Evolutionary conservation across 2,888 invertebrate species (phyloP).

Genomic region (Torymus aiolomorphi): DNA sequence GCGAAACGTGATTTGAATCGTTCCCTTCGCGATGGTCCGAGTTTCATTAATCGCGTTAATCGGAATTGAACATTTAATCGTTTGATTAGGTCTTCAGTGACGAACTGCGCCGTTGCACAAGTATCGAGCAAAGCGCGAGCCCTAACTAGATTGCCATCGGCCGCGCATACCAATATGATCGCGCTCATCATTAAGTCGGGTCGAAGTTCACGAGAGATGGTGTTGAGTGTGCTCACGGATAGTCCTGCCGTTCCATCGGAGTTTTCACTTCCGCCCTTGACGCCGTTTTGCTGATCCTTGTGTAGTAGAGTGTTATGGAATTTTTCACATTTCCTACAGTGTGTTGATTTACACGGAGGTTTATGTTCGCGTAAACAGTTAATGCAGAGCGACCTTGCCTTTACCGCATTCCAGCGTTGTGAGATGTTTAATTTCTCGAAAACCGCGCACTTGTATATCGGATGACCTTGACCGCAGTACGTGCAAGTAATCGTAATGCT

Average conservation of each 20-base stretch:
- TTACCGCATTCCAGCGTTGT: not conserved
- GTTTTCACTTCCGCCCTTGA: not conserved
- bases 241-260: not conserved
- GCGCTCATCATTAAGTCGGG: slow-evolving; percentile 18
- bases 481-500: not conserved
- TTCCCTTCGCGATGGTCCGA: not conserved
- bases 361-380: not conserved
- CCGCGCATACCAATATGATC: not conserved
- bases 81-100: not conserved
- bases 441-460: not conserved
- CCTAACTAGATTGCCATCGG: not conserved
- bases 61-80: slow-evolving; percentile 5
- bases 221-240: not conserved
- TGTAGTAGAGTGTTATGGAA: slow-evolving; percentile 4
- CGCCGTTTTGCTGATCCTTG: too few relatives aligned
- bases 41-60: slow-evolving; percentile 13
- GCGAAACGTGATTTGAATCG: too few relatives aligned
- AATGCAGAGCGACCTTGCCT: not conserved
- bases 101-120: slow-evolving; percentile 17
- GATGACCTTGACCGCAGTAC: not conserved
- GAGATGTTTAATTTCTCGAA: not conserved
- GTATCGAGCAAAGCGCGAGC: slow-evolving; percentile 24
- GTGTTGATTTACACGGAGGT: not conserved
- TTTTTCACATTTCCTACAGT: not conserved
- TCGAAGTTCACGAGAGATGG: not conserved